Evolutionary conservation across 1,140 invertebrate species (phyloP), one percentile per base, ranked within the genome.

Genomic region (Zaprionus gabonicus): DNA sequence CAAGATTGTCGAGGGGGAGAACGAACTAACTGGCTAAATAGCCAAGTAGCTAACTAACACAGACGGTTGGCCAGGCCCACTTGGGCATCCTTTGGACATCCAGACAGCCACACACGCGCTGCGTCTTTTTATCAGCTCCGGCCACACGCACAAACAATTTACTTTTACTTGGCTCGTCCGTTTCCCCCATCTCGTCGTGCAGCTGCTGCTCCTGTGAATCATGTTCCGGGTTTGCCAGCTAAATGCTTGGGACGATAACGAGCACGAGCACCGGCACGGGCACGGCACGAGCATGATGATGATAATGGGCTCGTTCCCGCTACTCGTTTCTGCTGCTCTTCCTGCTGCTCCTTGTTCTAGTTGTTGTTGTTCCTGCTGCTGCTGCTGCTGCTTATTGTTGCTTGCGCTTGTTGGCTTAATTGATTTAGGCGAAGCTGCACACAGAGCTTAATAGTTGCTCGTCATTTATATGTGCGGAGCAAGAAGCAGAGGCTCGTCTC

Each of bases 381-480:
- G 44, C 44, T 80, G 71, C 64, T 80, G 56, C 60, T 66, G 46
- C 46, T 51, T 51, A 51, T 51, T 51, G 62, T 59, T 79, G 56
- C 58, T 60, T 62, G 46, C 31, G 81, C 59, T 79, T 79, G 81
- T 81, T 90, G 81, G 68, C 72, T 81, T 88, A 88, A 88, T 88
- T 88, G 85, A 90, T 88, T 88, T 90, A 90, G 81, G 80, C 78
- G 75, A 62, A 53, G 81, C 81, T 80, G 71, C 81, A 80, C 76
- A 81, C 76, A 81, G 63, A 73, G 84, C 78, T 74, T 88, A 83
- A 88, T 83, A 88, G 85, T 78, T 72, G 55, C 77, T 55, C 83
- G 81, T 88, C 78, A 83, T 83, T 88, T 83, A 83, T 83, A 28
- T 44, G 44, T 13, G 46, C 9, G 20, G 41, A 27, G 49, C 51